Conservation (phyloP, 2,888 invertebrate species). For the Choreutis nemorana region DNA sequence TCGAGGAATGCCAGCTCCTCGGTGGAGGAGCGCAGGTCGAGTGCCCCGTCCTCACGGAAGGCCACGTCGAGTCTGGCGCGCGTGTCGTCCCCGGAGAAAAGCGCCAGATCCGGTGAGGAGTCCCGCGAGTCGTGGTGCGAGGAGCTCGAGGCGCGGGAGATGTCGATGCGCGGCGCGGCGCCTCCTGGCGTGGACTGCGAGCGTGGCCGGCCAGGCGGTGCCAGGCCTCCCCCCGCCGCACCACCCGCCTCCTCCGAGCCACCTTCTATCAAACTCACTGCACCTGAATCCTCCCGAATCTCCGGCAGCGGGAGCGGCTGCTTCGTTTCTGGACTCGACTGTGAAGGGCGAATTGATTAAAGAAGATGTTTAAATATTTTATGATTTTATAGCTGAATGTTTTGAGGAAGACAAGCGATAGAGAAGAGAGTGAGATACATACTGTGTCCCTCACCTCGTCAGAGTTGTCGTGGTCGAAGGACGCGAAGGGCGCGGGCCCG, state of each 20-base stretch:
- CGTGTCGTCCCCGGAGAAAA: slow-evolving; percentile 63
- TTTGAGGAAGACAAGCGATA: slow-evolving; percentile 16
- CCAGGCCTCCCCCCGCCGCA: slow-evolving; percentile 19
- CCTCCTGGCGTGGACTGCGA: slow-evolving; percentile 45
- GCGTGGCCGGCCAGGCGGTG: slow-evolving; percentile 40
- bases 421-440: slow-evolving; percentile 49
- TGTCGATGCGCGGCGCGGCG: slow-evolving; percentile 85
- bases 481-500: slow-evolving; percentile 94
- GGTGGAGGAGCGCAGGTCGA: slow-evolving; percentile 85
- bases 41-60: slow-evolving; percentile 80
- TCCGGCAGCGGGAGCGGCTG: slow-evolving; percentile 64
- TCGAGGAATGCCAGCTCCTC: slow-evolving; percentile 89
- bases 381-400: not conserved
- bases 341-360: slow-evolving; percentile 13
- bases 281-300: slow-evolving; percentile 57
- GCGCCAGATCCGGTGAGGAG: slow-evolving; percentile 85
- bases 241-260: slow-evolving; percentile 22
- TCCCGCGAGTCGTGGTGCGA: slow-evolving; percentile 88
- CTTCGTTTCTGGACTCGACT: slow-evolving; percentile 69
- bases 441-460: slow-evolving; percentile 77
- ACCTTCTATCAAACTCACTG: slow-evolving; percentile 15
- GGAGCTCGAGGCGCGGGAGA: slow-evolving; percentile 88
- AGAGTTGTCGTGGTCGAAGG: slow-evolving; percentile 86
- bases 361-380: not conserved
- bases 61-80: slow-evolving; percentile 52